These are phyloP conservation scores for Callorhinus ursinus DNA, from an alignment of 2,113 vertebrate genomes.

Conservation along the genomic window DNA sequence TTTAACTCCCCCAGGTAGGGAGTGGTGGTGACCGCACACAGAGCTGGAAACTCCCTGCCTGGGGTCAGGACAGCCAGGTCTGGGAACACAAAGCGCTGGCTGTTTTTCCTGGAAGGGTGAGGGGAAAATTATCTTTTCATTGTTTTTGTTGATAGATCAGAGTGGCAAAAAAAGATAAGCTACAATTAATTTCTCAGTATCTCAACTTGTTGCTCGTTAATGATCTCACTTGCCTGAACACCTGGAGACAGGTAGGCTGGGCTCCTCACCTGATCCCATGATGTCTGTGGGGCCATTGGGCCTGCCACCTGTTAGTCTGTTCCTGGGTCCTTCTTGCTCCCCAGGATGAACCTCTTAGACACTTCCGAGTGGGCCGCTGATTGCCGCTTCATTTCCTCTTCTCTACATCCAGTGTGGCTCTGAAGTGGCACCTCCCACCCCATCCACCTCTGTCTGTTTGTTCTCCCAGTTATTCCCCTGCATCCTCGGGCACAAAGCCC, in stretches of 20 bases:
- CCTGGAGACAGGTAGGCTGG: not conserved
- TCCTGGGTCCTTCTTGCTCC: not conserved
- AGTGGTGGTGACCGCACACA: not conserved
- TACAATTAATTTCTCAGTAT: not conserved
- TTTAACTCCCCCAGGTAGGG: conserved; percentile 12
- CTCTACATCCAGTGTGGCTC: not conserved
- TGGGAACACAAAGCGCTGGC: conserved; percentile 51
- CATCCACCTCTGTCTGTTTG: not conserved
- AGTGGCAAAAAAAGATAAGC: not conserved
- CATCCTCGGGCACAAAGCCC: not conserved
- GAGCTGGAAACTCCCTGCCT: conserved; percentile 59
- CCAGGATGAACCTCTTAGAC: not conserved
- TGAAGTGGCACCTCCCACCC: too few species aligned
- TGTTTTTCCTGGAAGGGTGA: conserved; percentile 54
- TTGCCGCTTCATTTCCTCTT: not conserved
- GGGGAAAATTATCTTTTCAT: conserved; percentile 19
- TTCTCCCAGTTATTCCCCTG: not conserved
- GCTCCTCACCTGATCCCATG: not conserved
- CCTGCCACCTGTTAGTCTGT: not conserved
- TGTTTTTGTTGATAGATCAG: conserved; percentile 20
- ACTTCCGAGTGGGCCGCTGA: not conserved
- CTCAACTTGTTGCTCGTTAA: not conserved
- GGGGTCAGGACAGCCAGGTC: conserved; percentile 9
- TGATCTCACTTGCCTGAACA: not conserved
- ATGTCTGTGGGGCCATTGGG: not conserved